Evolutionary conservation across 2,888 invertebrate species (phyloP), one percentile per base, ranked within the genome.

Genomic region (Anodontia alba): DNA sequence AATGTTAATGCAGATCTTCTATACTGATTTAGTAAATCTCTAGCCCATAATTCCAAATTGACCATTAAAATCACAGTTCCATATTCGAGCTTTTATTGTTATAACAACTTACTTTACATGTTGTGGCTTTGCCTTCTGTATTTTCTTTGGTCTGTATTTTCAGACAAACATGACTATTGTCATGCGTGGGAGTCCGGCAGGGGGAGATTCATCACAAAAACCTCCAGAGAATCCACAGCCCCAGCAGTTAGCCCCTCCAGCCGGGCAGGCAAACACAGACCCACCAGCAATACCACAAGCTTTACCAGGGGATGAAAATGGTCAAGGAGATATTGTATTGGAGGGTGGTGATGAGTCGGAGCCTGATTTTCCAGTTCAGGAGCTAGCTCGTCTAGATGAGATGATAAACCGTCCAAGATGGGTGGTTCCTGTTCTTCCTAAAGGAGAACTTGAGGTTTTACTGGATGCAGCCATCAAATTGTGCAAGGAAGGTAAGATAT

Each of bases 341-440:
- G 91, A 87, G 51, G 66, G 75, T 54, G 86, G 84, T 23, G 92
- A 90, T 49, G 92, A 91, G 49, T 86, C 94, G 90, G 94, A 93
- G 78, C 91, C 93, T 20, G 96, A 96, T 87, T 99, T 99, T 96
- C 99, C 99, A 84, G 96, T 97, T 93, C 96, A 96, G 71, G 98
- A 98, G 95, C 95, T 99, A 94, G 96, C 97, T 89, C 96, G 97
- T 90, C 95, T 99, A 91, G 98, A 99, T 95, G 98, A 98, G 94
- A 99, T 99, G 96, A 98, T 99, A 94, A 98, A 98, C 91, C 97
- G 97, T 95, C 97, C 98, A 80, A 96, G 99, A 92, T 99, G 99
- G 99, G 98, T 99, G 84, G 99, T 99, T 73, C 99, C 99, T 46
- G 99, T 99, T 73, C 95, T 99, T 92, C 98, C 99, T 17, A 98